phyloP scores from a whole-genome alignment of 2,888 invertebrate genomes.

The Yponomeuta sedellus region DNA sequence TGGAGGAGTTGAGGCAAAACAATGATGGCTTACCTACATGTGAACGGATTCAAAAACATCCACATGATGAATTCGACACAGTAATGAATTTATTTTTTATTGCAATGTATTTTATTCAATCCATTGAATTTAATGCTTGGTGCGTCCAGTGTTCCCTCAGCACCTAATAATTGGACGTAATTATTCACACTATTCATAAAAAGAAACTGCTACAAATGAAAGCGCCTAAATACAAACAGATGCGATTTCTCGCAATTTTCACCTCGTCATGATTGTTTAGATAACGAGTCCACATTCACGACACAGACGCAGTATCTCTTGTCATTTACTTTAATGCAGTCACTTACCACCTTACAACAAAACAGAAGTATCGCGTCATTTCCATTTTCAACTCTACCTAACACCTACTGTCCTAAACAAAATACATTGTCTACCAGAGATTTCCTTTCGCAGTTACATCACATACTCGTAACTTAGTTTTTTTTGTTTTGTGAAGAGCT shows the following conservation, averaged over 20 bases:
- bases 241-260: slow-evolving; percentile 10
- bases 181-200: not conserved
- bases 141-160: not conserved
- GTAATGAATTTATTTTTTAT: too few relatives aligned
- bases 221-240: not conserved
- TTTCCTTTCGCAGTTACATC: too few relatives aligned
- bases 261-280: slow-evolving; percentile 8
- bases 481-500: not conserved
- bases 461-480: too few relatives aligned
- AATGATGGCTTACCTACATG: too few relatives aligned
- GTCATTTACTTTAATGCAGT: slow-evolving; percentile 12
- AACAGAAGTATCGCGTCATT: not conserved
- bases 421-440: too few relatives aligned
- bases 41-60: too few relatives aligned
- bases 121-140: too few relatives aligned
- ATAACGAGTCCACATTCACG: slow-evolving; percentile 8
- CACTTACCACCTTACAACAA: not conserved
- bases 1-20: too few relatives aligned
- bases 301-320: not conserved
- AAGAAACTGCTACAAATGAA: not conserved
- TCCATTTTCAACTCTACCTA: too few relatives aligned
- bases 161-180: not conserved
- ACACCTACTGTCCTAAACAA: too few relatives aligned
- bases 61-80: too few relatives aligned
- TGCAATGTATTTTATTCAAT: too few relatives aligned